Conservation (phyloP, 1,140 invertebrate species). For the Drosophila guanche region DNA sequence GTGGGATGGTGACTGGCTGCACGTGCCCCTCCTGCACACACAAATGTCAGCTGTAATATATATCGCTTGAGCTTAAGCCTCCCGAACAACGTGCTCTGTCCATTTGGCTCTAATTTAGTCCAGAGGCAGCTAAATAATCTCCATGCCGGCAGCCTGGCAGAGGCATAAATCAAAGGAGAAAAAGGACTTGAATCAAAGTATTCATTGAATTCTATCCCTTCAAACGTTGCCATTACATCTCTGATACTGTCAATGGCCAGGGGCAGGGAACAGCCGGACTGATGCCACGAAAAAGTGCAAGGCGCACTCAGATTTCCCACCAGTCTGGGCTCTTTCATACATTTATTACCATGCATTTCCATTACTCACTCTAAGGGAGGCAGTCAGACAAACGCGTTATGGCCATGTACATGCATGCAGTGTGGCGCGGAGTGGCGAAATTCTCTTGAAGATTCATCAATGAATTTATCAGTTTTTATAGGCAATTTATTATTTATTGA, state of each 20-base stretch:
- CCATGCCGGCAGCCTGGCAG: too few relatives aligned
- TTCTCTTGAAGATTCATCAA: slow-evolving; percentile 65
- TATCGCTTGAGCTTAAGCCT: too few relatives aligned
- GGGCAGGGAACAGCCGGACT: not conserved
- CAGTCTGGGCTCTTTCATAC: slow-evolving; percentile 28
- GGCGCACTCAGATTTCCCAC: slow-evolving; percentile 45
- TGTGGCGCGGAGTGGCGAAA: not conserved
- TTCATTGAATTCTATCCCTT: slow-evolving; percentile 25
- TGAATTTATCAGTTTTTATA: slow-evolving; percentile 81
- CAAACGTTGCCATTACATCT: slow-evolving; percentile 37
- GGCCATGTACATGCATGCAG: not conserved
- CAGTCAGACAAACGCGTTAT: too few relatives aligned
- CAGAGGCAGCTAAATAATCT: too few relatives aligned
- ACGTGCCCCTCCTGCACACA: too few relatives aligned
- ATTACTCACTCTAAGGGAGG: too few relatives aligned
- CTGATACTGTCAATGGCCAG: slow-evolving; percentile 37
- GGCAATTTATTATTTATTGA: slow-evolving; percentile 81
- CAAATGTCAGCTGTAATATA: too few relatives aligned
- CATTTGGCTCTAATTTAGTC: too few relatives aligned
- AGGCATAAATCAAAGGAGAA: too few relatives aligned
- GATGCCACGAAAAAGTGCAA: slow-evolving; percentile 45
- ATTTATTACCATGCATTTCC: slow-evolving; percentile 73
- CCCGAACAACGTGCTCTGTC: too few relatives aligned
- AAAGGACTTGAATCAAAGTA: slow-evolving; percentile 21
- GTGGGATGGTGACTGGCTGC: too few relatives aligned